Base-by-base conservation (phyloP, 2,797 vertebrate genomes). In the Antrozous pallidus region DNA sequence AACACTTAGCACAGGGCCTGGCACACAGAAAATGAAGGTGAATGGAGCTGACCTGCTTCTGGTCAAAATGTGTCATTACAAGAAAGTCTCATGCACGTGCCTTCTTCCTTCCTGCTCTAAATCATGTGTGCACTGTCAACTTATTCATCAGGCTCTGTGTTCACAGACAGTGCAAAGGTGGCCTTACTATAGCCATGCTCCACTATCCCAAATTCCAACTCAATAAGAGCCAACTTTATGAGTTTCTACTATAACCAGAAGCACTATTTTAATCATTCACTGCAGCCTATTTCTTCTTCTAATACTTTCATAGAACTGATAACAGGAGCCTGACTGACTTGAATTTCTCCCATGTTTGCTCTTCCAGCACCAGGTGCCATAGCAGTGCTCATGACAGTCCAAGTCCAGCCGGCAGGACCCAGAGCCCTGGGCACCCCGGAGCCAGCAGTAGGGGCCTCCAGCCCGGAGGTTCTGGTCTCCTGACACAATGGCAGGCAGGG, bases 401-500 rank as follows among this genome's bases (percentile, higher is more conserved):
- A 13, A 7, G 28, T 20, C 28, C 45, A 49, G 11, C 24, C 91
- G 58, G 80, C 38, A 95, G 49, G 49, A 45, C 54, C 82, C 45
- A 18, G 67, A 56, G 14, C n/a, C 31, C 86, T 33, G 18, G 33
- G 63, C n/a, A 80, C 86, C 70, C 91, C 36, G 31, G 87, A 86
- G 83, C 26, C 12, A 22, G 54, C n/a, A 22, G 6, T 14, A 33
- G 78, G 24, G 45, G 8, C 71, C 67, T 63, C 56, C 2, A 9
- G 16, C 61, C 33, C 54, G 8, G 0, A 58, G 33, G 49, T 54
- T 17, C 83, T 22, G 47, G 75, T 78, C 79, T 86, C 85, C 83
- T 24, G 33, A 87, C 17, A 93, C 67, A 97, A 93, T 91, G 75
- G 58, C 90, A 95, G 93, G 95, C 96, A 92, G 70, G 31, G 71